A percentile compares a stretch with the other conserved stretches of the same genome.
These are phyloP conservation scores for Zygaena filipendulae DNA, from an alignment of 2,888 invertebrate genomes.

Conservation along the genomic window DNA sequence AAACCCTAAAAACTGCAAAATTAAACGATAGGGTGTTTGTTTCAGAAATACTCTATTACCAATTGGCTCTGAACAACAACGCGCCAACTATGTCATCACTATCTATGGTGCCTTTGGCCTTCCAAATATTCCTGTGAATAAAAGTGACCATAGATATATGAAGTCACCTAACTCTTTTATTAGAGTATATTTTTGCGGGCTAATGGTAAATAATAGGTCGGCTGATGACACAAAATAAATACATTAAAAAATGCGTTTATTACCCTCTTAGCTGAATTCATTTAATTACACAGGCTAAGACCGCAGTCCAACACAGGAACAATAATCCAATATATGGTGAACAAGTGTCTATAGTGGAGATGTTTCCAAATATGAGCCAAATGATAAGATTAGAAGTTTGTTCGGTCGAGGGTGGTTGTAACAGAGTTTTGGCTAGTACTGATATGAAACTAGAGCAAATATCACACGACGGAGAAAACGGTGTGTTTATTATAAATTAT, in stretches of 20 bases:
- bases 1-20: too few species aligned
- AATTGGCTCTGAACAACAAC: slow-evolving; percentile 61
- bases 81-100: slow-evolving; percentile 64
- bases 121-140: slow-evolving; percentile 23
- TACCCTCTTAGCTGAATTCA: too few species aligned
- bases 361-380: slow-evolving; percentile 84
- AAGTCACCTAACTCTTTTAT: slow-evolving; percentile 41
- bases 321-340: slow-evolving; percentile 80
- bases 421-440: slow-evolving; percentile 33
- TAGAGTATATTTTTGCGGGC: slow-evolving; percentile 39
- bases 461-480: slow-evolving; percentile 49
- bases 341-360: slow-evolving; percentile 79
- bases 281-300: too few species aligned
- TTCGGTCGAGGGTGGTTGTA: slow-evolving; percentile 45
- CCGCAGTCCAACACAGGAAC: slow-evolving; percentile 70
- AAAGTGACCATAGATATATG: slow-evolving; percentile 25
- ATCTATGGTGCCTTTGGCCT: slow-evolving; percentile 61
- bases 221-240: too few species aligned
- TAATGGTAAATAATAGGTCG: slow-evolving; percentile 39
- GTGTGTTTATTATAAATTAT: slow-evolving; percentile 19
- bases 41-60: slow-evolving; percentile 76
- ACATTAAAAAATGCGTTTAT: too few species aligned
- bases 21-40: slow-evolving; percentile 14
- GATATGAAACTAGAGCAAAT: slow-evolving; percentile 31
- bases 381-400: slow-evolving; percentile 75